Evolutionary conservation across 2,113 vertebrate species (phyloP), one percentile per base, ranked within the genome.

Genomic region (Megaceryle torquata): DNA sequence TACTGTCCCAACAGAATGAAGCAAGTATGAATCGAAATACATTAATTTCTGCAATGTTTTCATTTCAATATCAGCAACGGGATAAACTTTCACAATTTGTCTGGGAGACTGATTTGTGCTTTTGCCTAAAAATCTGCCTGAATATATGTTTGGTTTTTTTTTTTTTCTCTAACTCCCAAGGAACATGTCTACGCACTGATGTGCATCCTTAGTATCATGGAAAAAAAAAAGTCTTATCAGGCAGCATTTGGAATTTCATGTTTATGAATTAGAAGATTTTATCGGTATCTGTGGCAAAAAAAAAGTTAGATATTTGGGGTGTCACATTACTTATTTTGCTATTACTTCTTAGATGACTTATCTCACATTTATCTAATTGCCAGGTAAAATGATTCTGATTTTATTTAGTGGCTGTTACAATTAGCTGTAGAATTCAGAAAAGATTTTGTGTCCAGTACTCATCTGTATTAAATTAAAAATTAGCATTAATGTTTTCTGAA

Each of bases 21-120:
- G 13, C 20, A 16, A 86, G 25, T 63, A 75, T 79, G 31, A 82
- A 72, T 11, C 13, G 8, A 82, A 64, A 43, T 6, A 39, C 14
- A 60, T 88, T 90, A 64, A 86, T 88, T 91, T 86, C 80, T 41
- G 5, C n/a, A 60, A 56, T 64, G 26, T 78, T 86, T 96, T 95
- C 20, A 64, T 88, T 94, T 90, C 76, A 82, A 60, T 29, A 82
- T 76, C 39, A 60, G 46, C 31, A 82, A 64, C 35, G 59, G 25
- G 15, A 77, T n/a, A 92, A 92, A 64, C 15, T 78, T 83, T 21
- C 68, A 59, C 43, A 60, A 3, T 78, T 93, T 92, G 11, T 84
- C 83, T 64, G 56, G 43, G 43, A 83, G 46, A 81, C 26, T 10
- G 31, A 54, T 77, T 21, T 1, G 2, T 70, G 60, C 25, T 19